Conservation (phyloP, 1,140 invertebrate species). For the Bilobella aurantiaca region DNA sequence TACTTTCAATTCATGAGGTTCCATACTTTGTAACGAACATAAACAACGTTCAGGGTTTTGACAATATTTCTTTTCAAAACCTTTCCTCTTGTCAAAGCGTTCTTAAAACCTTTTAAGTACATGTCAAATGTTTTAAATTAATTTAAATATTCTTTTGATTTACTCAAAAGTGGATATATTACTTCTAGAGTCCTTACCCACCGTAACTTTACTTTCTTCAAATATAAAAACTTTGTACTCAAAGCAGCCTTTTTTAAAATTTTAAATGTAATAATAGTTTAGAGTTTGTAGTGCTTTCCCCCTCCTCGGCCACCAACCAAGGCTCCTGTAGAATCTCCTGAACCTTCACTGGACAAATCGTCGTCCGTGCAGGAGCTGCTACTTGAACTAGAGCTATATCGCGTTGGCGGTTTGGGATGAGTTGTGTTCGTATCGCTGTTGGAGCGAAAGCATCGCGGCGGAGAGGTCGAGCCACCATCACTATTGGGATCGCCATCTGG, state of each 20-base stretch:
- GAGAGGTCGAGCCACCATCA: neutral
- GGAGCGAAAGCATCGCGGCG: conserved; percentile 10
- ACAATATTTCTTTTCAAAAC: too few species aligned
- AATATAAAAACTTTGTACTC: conserved; percentile 10
- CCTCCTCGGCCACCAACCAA: neutral
- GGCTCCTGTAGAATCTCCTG: conserved; percentile 2
- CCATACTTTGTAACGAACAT: too few species aligned
- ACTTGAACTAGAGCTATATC: neutral
- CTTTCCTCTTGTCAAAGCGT: too few species aligned
- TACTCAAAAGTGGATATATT: too few species aligned
- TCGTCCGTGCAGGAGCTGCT: conserved; percentile 7
- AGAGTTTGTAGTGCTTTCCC: neutral
- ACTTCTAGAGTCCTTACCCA: neutral
- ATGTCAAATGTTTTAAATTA: too few species aligned
- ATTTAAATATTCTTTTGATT: too few species aligned
- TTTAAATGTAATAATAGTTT: conserved; percentile 3
- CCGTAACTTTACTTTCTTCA: neutral
- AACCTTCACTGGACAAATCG: conserved; percentile 10
- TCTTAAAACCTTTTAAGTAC: too few species aligned
- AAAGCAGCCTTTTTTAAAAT: conserved; percentile 14
- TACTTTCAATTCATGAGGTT: too few species aligned
- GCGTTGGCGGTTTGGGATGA: neutral
- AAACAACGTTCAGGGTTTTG: too few species aligned
- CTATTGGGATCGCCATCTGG: neutral
- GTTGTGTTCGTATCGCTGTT: neutral